These are phyloP conservation scores for Varanus komodoensis DNA, from an alignment of 2,113 vertebrate species.

Conservation along the genomic window DNA sequence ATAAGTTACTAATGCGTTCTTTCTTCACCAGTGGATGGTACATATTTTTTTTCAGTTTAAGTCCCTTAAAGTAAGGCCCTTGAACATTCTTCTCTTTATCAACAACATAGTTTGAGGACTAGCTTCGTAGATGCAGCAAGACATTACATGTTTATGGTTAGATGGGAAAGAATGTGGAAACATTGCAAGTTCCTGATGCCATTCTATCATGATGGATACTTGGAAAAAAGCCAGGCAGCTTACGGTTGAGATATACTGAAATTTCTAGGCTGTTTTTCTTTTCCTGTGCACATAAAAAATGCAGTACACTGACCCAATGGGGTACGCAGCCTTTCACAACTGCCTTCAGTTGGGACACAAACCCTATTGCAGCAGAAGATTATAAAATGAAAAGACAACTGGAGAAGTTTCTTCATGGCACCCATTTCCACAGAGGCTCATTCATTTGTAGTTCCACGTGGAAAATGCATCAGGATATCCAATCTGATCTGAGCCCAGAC, in stretches of 20 bases:
- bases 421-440: constrained; percentile 29
- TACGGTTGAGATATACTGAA: neutral
- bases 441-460: constrained; percentile 37
- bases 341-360: constrained; percentile 12
- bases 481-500: constrained; percentile 41
- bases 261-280: neutral
- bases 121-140: neutral
- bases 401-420: fast-evolving
- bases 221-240: neutral
- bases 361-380: constrained; percentile 17
- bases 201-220: neutral
- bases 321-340: neutral
- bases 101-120: neutral
- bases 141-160: neutral
- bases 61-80: neutral
- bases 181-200: neutral
- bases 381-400: neutral
- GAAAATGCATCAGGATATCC: neutral
- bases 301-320: neutral
- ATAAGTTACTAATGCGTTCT: neutral
- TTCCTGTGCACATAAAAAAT: neutral
- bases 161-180: constrained; percentile 4
- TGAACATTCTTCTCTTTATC: neutral
- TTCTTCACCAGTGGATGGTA: neutral
- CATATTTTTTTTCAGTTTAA: neutral